A percentile compares a stretch with the other conserved stretches of the same genome.
These are phyloP conservation scores for Drosophila prosaltans DNA, from an alignment of 1,140 invertebrate genomes.

Conservation along the genomic window DNA sequence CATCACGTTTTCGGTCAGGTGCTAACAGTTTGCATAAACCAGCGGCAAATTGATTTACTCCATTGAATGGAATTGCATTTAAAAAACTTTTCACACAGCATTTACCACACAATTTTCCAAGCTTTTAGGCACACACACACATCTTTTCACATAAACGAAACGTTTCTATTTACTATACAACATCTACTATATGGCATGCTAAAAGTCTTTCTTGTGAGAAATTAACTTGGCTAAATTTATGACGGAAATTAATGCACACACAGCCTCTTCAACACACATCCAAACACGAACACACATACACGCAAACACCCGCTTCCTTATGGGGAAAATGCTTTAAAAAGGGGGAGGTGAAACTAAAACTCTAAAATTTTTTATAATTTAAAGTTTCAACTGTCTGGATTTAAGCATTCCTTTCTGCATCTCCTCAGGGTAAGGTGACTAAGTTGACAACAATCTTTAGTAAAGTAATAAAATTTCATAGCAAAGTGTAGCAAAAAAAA, in stretches of 20 bases:
- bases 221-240: slow-evolving; percentile 39
- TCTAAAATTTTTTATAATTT: too few species aligned
- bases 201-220: slow-evolving; percentile 33
- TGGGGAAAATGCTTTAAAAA: background rate
- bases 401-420: background rate
- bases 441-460: too few species aligned
- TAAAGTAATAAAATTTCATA: too few species aligned
- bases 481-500: too few species aligned
- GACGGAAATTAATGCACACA: slow-evolving; percentile 38
- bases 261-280: slow-evolving; percentile 17
- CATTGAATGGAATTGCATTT: background rate
- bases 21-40: slow-evolving; percentile 14
- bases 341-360: background rate
- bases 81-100: slow-evolving; percentile 4
- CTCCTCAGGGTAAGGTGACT: too few species aligned
- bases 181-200: background rate
- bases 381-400: slow-evolving; percentile 5
- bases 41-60: slow-evolving; percentile 53
- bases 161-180: background rate
- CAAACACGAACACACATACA: background rate
- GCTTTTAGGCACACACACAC: slow-evolving; percentile 32
- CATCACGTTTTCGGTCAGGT: slow-evolving; percentile 37
- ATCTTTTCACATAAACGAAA: background rate
- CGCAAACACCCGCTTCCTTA: background rate
- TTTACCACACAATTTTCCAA: slow-evolving; percentile 46